Percentiles rank a stretch among this genome's conserved stretches.
Conservation (phyloP, 2,797 vertebrate genomes). For the Aldrovandia affinis region DNA sequence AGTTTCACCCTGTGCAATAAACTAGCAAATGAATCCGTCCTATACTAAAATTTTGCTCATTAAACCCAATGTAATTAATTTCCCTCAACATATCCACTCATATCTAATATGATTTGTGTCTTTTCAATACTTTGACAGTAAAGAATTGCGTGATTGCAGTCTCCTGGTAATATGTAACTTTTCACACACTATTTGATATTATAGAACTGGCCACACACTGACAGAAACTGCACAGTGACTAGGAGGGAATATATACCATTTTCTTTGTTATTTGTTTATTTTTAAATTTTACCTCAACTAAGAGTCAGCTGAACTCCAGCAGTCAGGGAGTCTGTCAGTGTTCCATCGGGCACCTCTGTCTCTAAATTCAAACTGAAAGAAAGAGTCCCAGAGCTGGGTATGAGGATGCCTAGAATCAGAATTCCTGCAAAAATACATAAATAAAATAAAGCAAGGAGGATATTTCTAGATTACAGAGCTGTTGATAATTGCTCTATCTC, state of each 20-base stretch:
- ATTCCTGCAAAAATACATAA: constrained; percentile 12
- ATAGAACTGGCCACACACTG: neutral
- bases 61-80: neutral
- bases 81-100: neutral
- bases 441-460: constrained; percentile 8
- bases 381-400: neutral
- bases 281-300: constrained; percentile 4
- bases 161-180: neutral
- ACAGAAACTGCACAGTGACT: neutral
- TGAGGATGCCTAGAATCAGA: neutral
- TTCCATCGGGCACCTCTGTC: constrained; percentile 18
- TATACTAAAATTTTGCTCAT: neutral
- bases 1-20: too few species aligned
- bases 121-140: neutral
- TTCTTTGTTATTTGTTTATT: neutral
- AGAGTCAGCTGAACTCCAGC: constrained; percentile 14
- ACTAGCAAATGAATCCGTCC: neutral
- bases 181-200: neutral
- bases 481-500: neutral
- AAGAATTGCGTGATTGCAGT: neutral
- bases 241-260: neutral
- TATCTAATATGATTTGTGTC: neutral
- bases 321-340: constrained; percentile 13
- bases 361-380: neutral
- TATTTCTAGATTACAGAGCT: neutral